Conservation (phyloP, 2,797 vertebrate species). For the Varecia variegata region DNA sequence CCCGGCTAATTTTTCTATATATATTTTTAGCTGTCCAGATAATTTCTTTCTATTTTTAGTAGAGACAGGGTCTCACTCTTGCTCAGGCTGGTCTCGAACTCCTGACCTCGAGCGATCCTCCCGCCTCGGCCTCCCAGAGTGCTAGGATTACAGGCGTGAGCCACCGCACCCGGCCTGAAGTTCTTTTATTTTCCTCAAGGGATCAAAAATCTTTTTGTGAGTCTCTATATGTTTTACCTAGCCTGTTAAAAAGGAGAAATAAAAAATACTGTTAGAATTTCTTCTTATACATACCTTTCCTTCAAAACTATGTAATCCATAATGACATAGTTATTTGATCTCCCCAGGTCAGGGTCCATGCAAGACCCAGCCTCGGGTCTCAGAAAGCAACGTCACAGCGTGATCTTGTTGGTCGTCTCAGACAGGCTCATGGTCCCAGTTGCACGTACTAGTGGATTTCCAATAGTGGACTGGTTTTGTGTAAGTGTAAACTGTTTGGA, state of each 20-base stretch:
- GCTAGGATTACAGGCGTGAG: too few relatives aligned
- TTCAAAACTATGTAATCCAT: background rate
- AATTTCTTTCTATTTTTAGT: too few relatives aligned
- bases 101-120: too few relatives aligned
- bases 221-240: background rate
- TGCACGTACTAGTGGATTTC: background rate
- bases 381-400: background rate
- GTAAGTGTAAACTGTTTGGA: background rate
- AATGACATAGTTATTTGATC: background rate
- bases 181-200: background rate
- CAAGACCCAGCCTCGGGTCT: background rate
- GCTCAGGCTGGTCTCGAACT: too few relatives aligned
- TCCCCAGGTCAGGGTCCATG: background rate
- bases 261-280: slow-evolving; percentile 27
- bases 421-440: background rate
- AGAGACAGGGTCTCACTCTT: too few relatives aligned
- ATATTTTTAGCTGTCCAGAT: too few relatives aligned
- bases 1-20: too few relatives aligned
- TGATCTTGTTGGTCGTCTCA: background rate
- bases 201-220: background rate
- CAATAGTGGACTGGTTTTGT: background rate
- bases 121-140: too few relatives aligned
- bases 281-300: background rate
- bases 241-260: slow-evolving; percentile 7
- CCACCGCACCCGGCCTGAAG: too few relatives aligned